Percentiles rank a stretch among this genome's conserved stretches.
These are phyloP conservation scores for Catostomus latipinnis DNA, from an alignment of 2,797 vertebrate genomes.

Conservation along the genomic window DNA sequence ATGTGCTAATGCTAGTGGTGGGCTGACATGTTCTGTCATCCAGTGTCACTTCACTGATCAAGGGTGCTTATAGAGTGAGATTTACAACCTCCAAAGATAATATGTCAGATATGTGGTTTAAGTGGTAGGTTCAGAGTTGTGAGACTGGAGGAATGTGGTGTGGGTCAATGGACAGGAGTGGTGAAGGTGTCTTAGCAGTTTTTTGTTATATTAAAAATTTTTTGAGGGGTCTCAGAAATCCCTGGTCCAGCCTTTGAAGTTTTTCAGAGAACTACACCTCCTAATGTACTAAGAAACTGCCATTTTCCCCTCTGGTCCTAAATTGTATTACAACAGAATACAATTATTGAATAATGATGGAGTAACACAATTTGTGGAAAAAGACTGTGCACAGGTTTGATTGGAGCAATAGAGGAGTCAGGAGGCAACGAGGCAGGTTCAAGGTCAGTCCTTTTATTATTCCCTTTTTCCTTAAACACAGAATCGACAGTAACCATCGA, in stretches of 20 bases:
- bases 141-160: background rate
- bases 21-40: background rate
- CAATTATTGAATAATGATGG: too few species aligned
- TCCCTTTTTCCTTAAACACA: too few species aligned
- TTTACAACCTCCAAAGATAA: slow-evolving; percentile 1
- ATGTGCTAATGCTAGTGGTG: background rate
- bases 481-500: too few species aligned
- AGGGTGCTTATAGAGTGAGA: background rate
- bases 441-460: too few species aligned
- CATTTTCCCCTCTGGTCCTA: too few species aligned
- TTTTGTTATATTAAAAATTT: background rate
- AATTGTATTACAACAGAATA: too few species aligned
- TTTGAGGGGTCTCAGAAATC: background rate
- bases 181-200: slow-evolving; percentile 8
- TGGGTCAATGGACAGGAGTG: slow-evolving; percentile 2
- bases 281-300: too few species aligned
- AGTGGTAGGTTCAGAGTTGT: background rate
- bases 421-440: too few species aligned
- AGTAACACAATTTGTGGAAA: too few species aligned
- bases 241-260: slow-evolving; percentile 28
- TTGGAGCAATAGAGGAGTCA: too few species aligned
- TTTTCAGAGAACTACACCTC: slow-evolving; percentile 30
- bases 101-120: slow-evolving; percentile 26
- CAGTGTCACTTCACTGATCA: background rate
- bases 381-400: too few species aligned